Conservation (phyloP, 2,113 vertebrate species). For the Eolophus roseicapilla region DNA sequence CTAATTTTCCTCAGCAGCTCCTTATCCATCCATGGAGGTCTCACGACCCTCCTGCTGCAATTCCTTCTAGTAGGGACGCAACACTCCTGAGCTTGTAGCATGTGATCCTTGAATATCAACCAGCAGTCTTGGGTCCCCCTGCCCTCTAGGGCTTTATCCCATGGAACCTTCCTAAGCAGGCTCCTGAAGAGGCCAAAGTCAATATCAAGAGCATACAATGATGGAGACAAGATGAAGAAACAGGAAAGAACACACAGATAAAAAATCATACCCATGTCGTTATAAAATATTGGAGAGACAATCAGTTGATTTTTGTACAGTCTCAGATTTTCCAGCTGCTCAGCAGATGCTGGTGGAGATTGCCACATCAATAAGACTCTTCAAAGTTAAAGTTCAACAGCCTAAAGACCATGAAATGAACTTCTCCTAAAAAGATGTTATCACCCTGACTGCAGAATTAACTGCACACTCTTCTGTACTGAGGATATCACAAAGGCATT, state of each 20-base stretch:
- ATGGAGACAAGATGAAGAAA: constrained; percentile 5
- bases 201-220: not conserved
- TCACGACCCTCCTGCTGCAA: too few species aligned
- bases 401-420: constrained; percentile 63
- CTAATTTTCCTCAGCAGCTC: too few species aligned
- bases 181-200: too few species aligned
- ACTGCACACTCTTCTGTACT: not conserved
- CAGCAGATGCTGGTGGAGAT: constrained; percentile 19
- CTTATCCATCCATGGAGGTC: too few species aligned
- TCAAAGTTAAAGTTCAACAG: constrained; percentile 49
- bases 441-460: constrained; percentile 17
- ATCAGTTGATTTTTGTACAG: constrained; percentile 13
- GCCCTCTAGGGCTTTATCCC: too few species aligned
- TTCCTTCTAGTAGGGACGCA: too few species aligned
- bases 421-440: constrained; percentile 39
- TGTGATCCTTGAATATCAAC: too few species aligned
- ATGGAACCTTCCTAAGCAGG: too few species aligned
- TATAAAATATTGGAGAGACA: not conserved
- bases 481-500: not conserved
- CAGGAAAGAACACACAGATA: not conserved
- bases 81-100: too few species aligned
- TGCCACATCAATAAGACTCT: constrained; percentile 58
- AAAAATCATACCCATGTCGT: constrained; percentile 13
- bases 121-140: too few species aligned
- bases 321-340: constrained; percentile 63